Evolutionary conservation across 2,797 vertebrate species (phyloP).

Genomic region (Neopelma chrysocephalum): DNA sequence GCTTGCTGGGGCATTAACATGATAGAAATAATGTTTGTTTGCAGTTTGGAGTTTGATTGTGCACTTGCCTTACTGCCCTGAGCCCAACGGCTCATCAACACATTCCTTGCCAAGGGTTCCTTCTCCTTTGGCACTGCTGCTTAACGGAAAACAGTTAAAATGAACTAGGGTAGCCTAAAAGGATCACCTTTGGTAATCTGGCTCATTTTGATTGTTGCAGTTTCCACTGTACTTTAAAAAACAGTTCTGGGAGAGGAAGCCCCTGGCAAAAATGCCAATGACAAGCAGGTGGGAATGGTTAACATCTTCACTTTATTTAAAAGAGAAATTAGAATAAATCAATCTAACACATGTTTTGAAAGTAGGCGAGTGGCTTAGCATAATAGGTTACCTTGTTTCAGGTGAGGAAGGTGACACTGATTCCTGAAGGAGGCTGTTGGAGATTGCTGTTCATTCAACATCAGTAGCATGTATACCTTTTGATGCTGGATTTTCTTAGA

Average conservation of each 20-base stretch:
- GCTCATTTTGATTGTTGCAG: neutral
- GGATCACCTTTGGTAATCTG: neutral
- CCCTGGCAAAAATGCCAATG: neutral
- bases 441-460: neutral
- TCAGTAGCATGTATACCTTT: neutral
- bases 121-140: neutral
- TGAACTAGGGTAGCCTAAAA: neutral
- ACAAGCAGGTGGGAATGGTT: neutral
- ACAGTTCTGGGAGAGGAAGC: neutral
- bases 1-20: conserved; percentile 40
- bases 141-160: neutral
- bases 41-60: neutral
- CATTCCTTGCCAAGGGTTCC: neutral
- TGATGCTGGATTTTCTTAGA: neutral
- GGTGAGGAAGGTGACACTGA: neutral
- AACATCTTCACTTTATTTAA: neutral
- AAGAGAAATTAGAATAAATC: neutral
- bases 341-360: neutral
- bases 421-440: neutral
- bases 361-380: neutral
- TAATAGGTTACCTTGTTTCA: neutral
- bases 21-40: conserved; percentile 26
- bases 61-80: neutral
- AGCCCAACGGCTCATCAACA: neutral
- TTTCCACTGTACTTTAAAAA: neutral